These are phyloP conservation scores for Philaethria dido DNA, from an alignment of 2,888 invertebrate species.

Conservation along the genomic window DNA sequence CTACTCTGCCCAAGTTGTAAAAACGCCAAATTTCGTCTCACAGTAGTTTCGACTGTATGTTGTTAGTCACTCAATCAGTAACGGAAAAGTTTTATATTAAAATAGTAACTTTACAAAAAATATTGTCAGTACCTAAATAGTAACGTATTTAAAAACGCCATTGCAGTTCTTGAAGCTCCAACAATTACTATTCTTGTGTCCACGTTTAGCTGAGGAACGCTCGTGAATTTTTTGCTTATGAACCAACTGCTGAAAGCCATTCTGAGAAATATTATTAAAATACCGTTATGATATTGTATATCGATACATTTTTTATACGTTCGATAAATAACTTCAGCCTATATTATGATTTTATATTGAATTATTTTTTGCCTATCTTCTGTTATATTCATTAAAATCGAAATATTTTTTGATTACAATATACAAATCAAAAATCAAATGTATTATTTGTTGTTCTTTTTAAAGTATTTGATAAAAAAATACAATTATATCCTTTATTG, in stretches of 20 bases:
- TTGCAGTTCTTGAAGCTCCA: slow-evolving; percentile 85
- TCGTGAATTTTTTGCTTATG: slow-evolving; percentile 74
- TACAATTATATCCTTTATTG: no score
- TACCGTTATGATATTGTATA: slow-evolving; percentile 13
- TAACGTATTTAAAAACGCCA: slow-evolving; percentile 85
- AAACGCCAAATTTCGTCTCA: no score
- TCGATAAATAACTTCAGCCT: not conserved
- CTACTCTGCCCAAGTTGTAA: no score
- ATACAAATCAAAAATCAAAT: no score
- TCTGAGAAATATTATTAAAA: slow-evolving; percentile 50
- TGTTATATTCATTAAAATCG: not conserved
- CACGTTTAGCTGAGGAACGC: slow-evolving; percentile 72
- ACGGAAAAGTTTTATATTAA: no score
- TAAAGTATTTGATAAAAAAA: no score
- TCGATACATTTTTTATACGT: slow-evolving; percentile 6
- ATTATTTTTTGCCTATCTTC: not conserved
- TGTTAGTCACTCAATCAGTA: no score
- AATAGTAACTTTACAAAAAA: not conserved
- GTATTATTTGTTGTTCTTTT: no score
- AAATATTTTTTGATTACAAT: no score
- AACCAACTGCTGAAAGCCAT: slow-evolving; percentile 70
- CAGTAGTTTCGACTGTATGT: no score
- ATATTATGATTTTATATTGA: not conserved
- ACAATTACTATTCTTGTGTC: slow-evolving; percentile 85
- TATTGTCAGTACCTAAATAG: slow-evolving; percentile 72